Conservation (phyloP, 2,797 vertebrate genomes). For the Melanogrammus aeglefinus region DNA sequence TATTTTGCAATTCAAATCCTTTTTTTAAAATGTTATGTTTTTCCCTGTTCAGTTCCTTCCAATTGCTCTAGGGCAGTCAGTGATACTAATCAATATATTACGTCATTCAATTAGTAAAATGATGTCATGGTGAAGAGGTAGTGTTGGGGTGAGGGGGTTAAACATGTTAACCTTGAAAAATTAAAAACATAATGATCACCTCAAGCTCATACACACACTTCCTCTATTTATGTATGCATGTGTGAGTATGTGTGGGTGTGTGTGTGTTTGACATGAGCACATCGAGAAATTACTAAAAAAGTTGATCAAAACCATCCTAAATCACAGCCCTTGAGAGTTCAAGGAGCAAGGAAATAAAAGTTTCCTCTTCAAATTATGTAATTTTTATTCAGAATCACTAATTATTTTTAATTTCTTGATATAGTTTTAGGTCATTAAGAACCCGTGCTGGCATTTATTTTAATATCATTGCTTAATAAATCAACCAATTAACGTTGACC, state of each 20-base stretch:
- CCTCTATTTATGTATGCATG: no score
- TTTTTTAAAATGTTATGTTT: background rate
- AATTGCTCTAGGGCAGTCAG: slow-evolving; percentile 26
- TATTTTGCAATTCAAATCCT: no score
- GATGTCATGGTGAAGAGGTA: slow-evolving; percentile 43
- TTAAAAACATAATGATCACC: slow-evolving; percentile 21
- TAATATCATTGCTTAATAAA: slow-evolving; percentile 35
- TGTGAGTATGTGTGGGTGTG: no score
- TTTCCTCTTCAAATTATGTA: no score
- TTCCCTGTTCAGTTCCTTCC: slow-evolving; percentile 11
- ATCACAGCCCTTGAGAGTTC: no score
- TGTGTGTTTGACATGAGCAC: slow-evolving; percentile 7
- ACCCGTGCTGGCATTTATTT: no score
- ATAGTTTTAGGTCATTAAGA: no score
- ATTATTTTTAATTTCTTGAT: no score
- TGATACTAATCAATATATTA: slow-evolving; percentile 45
- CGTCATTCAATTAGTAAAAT: slow-evolving; percentile 52
- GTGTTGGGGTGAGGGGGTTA: slow-evolving; percentile 9
- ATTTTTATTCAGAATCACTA: no score
- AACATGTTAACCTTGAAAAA: slow-evolving; percentile 62
- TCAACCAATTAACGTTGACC: slow-evolving; percentile 26
- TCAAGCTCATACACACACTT: no score
- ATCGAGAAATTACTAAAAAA: background rate
- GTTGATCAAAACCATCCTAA: background rate
- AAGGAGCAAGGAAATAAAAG: no score